phyloP scores from a whole-genome alignment of 2,113 vertebrate species.

The Indicator maculatus region DNA sequence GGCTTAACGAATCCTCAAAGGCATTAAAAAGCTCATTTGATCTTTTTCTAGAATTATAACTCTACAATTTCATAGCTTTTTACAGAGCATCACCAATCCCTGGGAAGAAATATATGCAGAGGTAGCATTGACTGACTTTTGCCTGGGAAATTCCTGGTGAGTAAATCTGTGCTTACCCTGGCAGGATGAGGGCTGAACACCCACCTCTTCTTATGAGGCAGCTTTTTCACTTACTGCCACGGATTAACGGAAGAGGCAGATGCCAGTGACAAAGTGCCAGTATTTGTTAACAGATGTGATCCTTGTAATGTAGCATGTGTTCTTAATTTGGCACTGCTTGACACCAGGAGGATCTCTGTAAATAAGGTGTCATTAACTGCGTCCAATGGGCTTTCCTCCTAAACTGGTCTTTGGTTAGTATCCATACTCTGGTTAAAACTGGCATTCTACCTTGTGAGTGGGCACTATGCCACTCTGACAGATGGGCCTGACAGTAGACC shows the following conservation, averaged over 20 bases:
- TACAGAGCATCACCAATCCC: background rate
- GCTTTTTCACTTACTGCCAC: conserved; percentile 30
- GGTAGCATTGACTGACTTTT: background rate
- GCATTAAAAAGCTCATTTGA: background rate
- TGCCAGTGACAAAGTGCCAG: conserved; percentile 56
- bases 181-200: background rate
- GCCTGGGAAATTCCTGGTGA: conserved; percentile 1
- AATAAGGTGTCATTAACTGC: conserved; percentile 64
- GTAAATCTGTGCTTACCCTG: conserved; percentile 3
- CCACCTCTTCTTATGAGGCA: conserved; percentile 6
- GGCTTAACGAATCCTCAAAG: background rate
- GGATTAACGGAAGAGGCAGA: conserved; percentile 60
- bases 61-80: conserved; percentile 40
- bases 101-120: background rate
- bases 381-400: conserved; percentile 37
- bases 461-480: conserved; percentile 75
- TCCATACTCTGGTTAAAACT: conserved; percentile 39
- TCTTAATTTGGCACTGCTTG: conserved; percentile 70
- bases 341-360: conserved; percentile 66
- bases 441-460: conserved; percentile 58
- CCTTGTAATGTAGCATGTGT: conserved; percentile 65
- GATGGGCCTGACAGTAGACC: conserved; percentile 71
- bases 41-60: background rate
- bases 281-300: conserved; percentile 62
- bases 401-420: conserved; percentile 53